These are phyloP conservation scores for Miniopterus natalensis DNA, from an alignment of 2,113 vertebrate species.

Conservation along the genomic window DNA sequence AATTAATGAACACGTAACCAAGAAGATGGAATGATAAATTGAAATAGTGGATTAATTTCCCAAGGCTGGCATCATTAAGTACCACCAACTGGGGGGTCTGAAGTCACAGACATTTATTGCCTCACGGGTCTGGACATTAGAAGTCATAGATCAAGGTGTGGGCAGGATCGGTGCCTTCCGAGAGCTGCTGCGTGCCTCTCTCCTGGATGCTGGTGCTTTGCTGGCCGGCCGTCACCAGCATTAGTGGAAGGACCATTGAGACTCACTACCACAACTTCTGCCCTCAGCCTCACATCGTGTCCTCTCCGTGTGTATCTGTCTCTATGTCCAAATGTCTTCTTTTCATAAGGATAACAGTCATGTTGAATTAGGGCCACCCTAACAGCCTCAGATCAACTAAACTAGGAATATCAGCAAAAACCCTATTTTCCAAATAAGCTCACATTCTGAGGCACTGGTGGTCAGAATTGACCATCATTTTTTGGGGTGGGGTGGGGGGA, in stretches of 20 bases:
- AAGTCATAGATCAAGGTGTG: background rate
- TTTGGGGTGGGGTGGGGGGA: too few relatives aligned
- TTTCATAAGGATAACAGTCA: background rate
- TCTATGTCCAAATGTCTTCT: background rate
- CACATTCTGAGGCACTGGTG: background rate
- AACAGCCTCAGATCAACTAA: background rate
- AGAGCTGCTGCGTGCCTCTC: accelerated
- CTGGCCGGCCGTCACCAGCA: background rate
- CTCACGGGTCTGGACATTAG: background rate
- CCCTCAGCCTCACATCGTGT: background rate
- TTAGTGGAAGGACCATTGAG: background rate
- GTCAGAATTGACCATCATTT: background rate
- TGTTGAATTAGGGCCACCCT: background rate
- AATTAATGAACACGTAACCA: background rate
- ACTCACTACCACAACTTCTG: background rate
- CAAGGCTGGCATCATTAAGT: background rate
- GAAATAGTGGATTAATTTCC: background rate
- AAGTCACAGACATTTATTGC: background rate
- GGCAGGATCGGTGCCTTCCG: accelerated
- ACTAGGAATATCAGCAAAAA: background rate
- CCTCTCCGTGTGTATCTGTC: background rate
- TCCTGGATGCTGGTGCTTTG: background rate
- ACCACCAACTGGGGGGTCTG: too few relatives aligned
- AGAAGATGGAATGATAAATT: background rate
- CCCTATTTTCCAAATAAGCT: background rate